phyloP scores from a whole-genome alignment of 2,888 invertebrate species.

The Mechanitis messenoides region DNA sequence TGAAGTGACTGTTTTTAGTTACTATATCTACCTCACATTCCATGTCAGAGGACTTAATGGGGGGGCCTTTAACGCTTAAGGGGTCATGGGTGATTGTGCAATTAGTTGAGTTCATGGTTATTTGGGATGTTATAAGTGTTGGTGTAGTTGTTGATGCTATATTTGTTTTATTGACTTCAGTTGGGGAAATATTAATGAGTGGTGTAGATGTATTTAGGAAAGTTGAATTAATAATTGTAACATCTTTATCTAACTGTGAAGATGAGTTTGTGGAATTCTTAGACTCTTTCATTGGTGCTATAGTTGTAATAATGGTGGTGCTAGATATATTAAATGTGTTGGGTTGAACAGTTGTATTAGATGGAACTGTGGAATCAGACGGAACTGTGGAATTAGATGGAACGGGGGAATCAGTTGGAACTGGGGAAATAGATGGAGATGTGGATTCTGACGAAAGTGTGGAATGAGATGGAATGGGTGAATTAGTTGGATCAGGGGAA shows the following conservation, averaged over 20 bases:
- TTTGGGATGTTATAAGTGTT: constrained; percentile 11
- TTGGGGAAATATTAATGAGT: too few relatives aligned
- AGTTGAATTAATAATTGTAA: too few relatives aligned
- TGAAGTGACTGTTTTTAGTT: constrained; percentile 43
- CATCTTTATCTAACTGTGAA: background rate
- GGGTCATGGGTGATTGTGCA: constrained; percentile 49
- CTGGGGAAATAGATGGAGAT: background rate
- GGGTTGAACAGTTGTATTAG: background rate
- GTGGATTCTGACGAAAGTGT: background rate
- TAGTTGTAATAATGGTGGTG: background rate
- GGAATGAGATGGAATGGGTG: too few relatives aligned
- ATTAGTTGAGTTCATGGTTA: constrained; percentile 36
- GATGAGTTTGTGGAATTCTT: background rate
- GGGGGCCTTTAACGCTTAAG: constrained; percentile 47
- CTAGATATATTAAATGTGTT: background rate
- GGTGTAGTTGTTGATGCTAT: background rate
- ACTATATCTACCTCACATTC: constrained; percentile 57
- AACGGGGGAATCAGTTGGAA: background rate
- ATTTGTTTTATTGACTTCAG: too few relatives aligned
- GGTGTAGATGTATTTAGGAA: too few relatives aligned
- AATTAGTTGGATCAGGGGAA: too few relatives aligned
- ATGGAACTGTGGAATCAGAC: background rate
- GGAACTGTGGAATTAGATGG: too few relatives aligned
- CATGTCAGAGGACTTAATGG: constrained; percentile 43
- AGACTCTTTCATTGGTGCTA: background rate